phyloP scores from a whole-genome alignment of 1,140 invertebrate genomes.

The Heliothis virescens region DNA sequence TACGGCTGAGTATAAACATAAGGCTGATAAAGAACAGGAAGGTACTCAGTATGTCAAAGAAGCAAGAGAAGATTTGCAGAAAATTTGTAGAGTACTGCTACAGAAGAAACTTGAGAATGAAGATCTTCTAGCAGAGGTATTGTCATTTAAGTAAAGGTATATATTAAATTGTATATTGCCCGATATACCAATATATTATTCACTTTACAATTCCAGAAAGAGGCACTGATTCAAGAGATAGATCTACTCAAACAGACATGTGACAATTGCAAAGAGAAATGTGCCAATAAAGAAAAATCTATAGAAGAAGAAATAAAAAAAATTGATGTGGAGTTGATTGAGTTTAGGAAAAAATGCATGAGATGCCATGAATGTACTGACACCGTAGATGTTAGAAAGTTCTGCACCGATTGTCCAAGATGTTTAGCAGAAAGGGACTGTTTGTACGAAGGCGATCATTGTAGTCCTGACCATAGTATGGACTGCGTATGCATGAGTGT shows the following conservation, averaged over 20 bases:
- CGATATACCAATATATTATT: too few relatives aligned
- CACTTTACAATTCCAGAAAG: slow-evolving; percentile 74
- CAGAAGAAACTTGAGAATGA: slow-evolving; percentile 77
- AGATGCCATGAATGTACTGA: slow-evolving; percentile 73
- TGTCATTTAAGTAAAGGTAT: neutral
- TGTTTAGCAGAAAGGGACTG: slow-evolving; percentile 71
- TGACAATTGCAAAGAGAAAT: slow-evolving; percentile 72
- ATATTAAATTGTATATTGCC: too few relatives aligned
- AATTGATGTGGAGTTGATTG: slow-evolving; percentile 65
- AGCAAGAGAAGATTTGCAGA: slow-evolving; percentile 72
- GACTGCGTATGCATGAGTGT: slow-evolving; percentile 76
- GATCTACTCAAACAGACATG: slow-evolving; percentile 66
- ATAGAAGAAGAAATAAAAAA: slow-evolving; percentile 70
- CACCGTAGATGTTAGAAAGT: slow-evolving; percentile 67
- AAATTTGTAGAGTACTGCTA: slow-evolving; percentile 69
- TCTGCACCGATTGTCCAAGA: slow-evolving; percentile 77
- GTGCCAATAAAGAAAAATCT: slow-evolving; percentile 63
- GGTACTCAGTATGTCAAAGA: slow-evolving; percentile 69
- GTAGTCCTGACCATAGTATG: slow-evolving; percentile 59
- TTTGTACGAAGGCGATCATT: slow-evolving; percentile 63
- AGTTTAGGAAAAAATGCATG: slow-evolving; percentile 65
- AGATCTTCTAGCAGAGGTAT: slow-evolving; percentile 72
- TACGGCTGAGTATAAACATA: slow-evolving; percentile 61
- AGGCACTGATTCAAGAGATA: slow-evolving; percentile 67
- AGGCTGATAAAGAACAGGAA: slow-evolving; percentile 66